Base-by-base conservation (phyloP, 2,113 vertebrate species). In the Oxygymnocypris stewartii region DNA sequence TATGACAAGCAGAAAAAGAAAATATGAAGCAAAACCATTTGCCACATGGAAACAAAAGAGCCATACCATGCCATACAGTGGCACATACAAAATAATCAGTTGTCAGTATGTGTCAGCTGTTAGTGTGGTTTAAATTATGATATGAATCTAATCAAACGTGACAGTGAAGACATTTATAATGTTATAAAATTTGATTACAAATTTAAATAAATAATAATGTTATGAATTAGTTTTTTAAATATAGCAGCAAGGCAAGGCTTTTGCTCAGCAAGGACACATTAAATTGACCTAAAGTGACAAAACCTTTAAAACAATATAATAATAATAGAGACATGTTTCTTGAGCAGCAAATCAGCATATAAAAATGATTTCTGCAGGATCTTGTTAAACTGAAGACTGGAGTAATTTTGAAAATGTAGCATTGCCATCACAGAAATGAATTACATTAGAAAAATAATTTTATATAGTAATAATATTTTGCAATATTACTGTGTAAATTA, bases 1-100 rank as follows among this genome's bases (percentile, higher is more conserved):
- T 99, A 88, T 75, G 90, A 87, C 91, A 86, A 90, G 1, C 51
- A 47, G 25, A 67, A 11, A 67, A 93, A 18, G 86, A 18, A 81
- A 87, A 54, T 6, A 61, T 18, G 63, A 40, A 82, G 47, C 31
- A 75, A 74, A 47, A 71, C 1, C 10, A 54, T 40, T 28, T 83
- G 9, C 6, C 47, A 44, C 10, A 44, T 61, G 18, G 44, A 61
- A 28, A 44, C 47, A 73, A 40, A 86, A 6, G 5, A 18, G 77
- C 9, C 23, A 61, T 10, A 23, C 37, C 51, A 76, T 40, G 44
- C 23, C 12, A 35, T 23, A 40, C 25, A 54, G 49, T 54, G 11
- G 6, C 49, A 74, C 28, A 40, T 63, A 6, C 51, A 54, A 5
- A 6, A 75, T 16, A 37, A 42, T 28, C 25, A 1, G 49, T 35